A percentile compares a stretch with the other conserved stretches of the same genome.
Evolutionary conservation across 2,888 invertebrate genomes (phyloP).

Genomic region (Arctia plantaginis): DNA sequence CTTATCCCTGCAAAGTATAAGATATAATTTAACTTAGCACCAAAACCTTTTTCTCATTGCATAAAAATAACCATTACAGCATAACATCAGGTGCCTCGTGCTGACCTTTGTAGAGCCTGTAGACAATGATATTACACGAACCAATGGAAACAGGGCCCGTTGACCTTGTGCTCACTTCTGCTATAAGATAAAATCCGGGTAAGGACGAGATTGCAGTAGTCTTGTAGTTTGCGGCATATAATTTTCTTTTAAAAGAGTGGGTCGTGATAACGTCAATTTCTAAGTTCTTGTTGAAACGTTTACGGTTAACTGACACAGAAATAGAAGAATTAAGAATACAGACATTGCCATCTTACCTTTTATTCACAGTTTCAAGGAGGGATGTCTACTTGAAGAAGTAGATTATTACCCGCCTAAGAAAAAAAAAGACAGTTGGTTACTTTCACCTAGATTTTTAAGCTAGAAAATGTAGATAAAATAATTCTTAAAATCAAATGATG

Average conservation of each 20-base stretch:
- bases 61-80: slow-evolving; percentile 14
- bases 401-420: background rate
- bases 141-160: slow-evolving; percentile 27
- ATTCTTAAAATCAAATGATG: too few species aligned
- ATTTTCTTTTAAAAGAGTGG: background rate
- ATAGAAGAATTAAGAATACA: too few species aligned
- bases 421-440: background rate
- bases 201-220: background rate
- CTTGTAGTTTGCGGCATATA: slow-evolving; percentile 7
- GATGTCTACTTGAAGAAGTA: background rate
- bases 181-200: slow-evolving; percentile 28
- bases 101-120: slow-evolving; percentile 22
- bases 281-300: background rate
- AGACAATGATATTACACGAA: slow-evolving; percentile 39
- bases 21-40: background rate
- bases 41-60: background rate
- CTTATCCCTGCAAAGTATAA: background rate
- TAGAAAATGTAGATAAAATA: background rate
- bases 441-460: too few species aligned
- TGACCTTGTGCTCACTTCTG: slow-evolving; percentile 32
- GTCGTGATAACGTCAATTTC: background rate
- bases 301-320: background rate
- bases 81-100: slow-evolving; percentile 9
- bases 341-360: background rate
- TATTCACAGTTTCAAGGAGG: too few species aligned